phyloP scores from a whole-genome alignment of 2,888 invertebrate species.

The Pristionchus entomophagus region DNA sequence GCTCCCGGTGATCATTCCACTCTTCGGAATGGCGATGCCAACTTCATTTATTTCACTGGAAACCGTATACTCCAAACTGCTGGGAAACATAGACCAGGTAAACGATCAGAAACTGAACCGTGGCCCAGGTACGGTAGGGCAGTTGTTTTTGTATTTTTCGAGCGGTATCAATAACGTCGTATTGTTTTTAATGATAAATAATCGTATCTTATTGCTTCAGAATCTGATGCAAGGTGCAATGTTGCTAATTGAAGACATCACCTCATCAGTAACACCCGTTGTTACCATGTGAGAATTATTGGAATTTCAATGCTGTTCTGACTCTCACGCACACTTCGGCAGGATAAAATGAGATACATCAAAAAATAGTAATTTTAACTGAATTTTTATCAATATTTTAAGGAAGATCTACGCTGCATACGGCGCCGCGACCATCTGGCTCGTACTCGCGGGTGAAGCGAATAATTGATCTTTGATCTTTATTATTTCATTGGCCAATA shows the following conservation, averaged over 20 bases:
- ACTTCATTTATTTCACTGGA: constrained; percentile 30
- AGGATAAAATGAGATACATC: no score
- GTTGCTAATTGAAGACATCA: not conserved
- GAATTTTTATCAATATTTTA: not conserved
- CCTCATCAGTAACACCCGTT: not conserved
- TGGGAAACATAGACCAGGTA: constrained; percentile 27
- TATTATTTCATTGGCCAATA: not conserved
- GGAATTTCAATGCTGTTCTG: no score
- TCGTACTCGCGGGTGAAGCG: not conserved
- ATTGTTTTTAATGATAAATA: no score
- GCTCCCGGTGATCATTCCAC: not conserved
- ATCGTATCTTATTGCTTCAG: no score
- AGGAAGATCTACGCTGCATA: constrained; percentile 20
- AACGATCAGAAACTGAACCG: no score
- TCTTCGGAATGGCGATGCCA: constrained; percentile 18
- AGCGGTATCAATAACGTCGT: no score
- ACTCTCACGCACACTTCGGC: no score
- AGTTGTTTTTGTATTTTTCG: not conserved
- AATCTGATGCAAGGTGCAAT: constrained; percentile 34
- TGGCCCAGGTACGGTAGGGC: not conserved
- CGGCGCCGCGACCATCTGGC: not conserved
- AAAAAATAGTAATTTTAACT: no score
- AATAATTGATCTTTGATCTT: not conserved
- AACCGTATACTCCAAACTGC: constrained; percentile 22
- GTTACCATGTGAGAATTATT: not conserved